These are phyloP conservation scores for Conus ventricosus DNA, from an alignment of 1,140 invertebrate species.

Conservation along the genomic window DNA sequence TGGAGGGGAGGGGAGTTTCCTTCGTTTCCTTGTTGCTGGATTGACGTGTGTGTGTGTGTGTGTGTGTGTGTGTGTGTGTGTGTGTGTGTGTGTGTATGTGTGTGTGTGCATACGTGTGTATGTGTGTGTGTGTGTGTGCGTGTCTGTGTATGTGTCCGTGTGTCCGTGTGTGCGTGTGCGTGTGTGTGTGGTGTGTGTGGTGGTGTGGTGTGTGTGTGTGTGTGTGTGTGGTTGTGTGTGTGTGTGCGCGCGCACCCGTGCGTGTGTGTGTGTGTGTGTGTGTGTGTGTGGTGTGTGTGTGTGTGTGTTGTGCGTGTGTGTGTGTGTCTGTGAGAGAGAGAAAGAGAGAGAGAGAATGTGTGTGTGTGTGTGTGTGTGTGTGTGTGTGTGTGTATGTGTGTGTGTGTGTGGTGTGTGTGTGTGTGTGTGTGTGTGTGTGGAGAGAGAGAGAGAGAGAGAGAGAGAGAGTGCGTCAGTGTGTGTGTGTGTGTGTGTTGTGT, in stretches of 20 bases:
- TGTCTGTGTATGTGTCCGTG: neutral
- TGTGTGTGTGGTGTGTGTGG: neutral
- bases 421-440: too few species aligned
- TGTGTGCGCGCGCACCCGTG: neutral
- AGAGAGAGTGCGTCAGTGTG: too few species aligned
- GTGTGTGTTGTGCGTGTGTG: too few species aligned
- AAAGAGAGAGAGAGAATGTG: too few species aligned
- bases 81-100: neutral
- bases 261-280: neutral
- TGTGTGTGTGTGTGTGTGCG: slow-evolving; percentile 5
- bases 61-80: neutral
- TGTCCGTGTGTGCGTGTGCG: neutral
- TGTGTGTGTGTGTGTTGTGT: too few species aligned
- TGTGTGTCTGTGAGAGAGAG: too few species aligned
- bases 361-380: too few species aligned
- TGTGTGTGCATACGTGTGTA: neutral
- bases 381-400: too few species aligned
- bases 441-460: too few species aligned
- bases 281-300: slow-evolving; percentile 1
- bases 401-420: too few species aligned
- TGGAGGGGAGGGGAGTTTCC: too few species aligned
- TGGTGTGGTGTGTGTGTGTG: neutral
- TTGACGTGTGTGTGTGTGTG: neutral
- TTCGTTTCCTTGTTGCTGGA: too few species aligned
- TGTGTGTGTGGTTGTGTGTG: neutral